A percentile compares a stretch with the other conserved stretches of the same genome.
Evolutionary conservation across 2,888 invertebrate genomes (phyloP).

Genomic region (Willowsia nigromaculata): DNA sequence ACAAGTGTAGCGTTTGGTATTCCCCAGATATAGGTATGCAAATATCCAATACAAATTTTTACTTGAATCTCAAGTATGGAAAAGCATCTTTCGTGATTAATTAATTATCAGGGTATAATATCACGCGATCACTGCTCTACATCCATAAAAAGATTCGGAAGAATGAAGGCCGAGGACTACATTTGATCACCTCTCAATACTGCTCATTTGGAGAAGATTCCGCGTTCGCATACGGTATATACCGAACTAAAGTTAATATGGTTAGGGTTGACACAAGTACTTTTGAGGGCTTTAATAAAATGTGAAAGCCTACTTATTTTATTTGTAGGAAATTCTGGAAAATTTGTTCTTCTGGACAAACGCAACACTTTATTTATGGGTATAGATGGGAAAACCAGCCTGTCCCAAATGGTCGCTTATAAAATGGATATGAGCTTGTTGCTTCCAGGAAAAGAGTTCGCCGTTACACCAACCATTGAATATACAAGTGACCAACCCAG

Average conservation of each 20-base stretch:
- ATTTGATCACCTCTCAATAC: constrained; percentile 49
- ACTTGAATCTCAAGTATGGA: no score
- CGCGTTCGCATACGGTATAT: constrained; percentile 65
- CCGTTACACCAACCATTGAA: constrained; percentile 68
- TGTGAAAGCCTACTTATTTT: background rate
- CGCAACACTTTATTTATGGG: constrained; percentile 74
- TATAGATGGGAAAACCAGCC: constrained; percentile 69
- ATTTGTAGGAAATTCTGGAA: constrained; percentile 69
- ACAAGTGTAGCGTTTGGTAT: constrained; percentile 76
- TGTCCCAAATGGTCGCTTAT: constrained; percentile 68
- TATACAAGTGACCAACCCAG: constrained; percentile 36
- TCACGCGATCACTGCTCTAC: constrained; percentile 71
- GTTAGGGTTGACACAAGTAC: background rate
- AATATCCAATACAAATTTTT: background rate
- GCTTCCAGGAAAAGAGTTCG: constrained; percentile 39
- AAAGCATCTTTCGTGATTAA: no score
- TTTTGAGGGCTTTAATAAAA: constrained; percentile 32
- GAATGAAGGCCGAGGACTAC: background rate
- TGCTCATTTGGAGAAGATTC: constrained; percentile 69
- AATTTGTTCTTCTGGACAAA: constrained; percentile 71
- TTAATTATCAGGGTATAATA: constrained; percentile 5
- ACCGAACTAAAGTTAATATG: no score
- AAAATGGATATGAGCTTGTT: constrained; percentile 73
- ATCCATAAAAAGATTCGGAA: constrained; percentile 68
- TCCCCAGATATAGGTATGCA: constrained; percentile 56